Evolutionary conservation across 2,888 invertebrate genomes (phyloP).

Genomic region (Sinodicranocentrus sp.): DNA sequence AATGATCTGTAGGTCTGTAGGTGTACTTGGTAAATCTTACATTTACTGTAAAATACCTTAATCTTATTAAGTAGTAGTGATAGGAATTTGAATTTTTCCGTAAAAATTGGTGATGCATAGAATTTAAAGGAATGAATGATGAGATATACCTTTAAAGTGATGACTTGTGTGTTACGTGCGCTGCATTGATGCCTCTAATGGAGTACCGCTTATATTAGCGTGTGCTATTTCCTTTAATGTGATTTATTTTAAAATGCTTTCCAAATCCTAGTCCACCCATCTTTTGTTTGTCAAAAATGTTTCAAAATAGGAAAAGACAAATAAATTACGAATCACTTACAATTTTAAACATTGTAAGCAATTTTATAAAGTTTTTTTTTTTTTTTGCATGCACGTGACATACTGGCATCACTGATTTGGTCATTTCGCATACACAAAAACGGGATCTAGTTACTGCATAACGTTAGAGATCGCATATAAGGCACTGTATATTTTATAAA

Average conservation of each 20-base stretch:
- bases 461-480: no score
- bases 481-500: no score
- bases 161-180: slow-evolving; percentile 41
- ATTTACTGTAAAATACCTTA: no score
- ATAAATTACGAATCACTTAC: slow-evolving; percentile 20
- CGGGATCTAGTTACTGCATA: no score
- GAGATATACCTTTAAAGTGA: neutral
- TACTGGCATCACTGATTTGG: slow-evolving; percentile 23
- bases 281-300: slow-evolving; percentile 7
- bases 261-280: neutral
- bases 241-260: no score
- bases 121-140: neutral
- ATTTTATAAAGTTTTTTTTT: neutral
- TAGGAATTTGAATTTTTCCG: no score
- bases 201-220: neutral
- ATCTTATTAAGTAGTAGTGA: no score
- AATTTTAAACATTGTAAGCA: slow-evolving; percentile 32
- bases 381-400: slow-evolving; percentile 45
- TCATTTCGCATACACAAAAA: no score
- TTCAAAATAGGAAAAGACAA: neutral
- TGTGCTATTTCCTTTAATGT: no score
- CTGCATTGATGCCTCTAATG: slow-evolving; percentile 8
- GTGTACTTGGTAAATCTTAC: no score
- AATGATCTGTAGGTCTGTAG: no score
- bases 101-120: no score